A percentile compares a stretch with the other conserved stretches of the same genome.
phyloP scores from a whole-genome alignment of 2,888 invertebrate genomes.

The Cremastinae sp. region DNA sequence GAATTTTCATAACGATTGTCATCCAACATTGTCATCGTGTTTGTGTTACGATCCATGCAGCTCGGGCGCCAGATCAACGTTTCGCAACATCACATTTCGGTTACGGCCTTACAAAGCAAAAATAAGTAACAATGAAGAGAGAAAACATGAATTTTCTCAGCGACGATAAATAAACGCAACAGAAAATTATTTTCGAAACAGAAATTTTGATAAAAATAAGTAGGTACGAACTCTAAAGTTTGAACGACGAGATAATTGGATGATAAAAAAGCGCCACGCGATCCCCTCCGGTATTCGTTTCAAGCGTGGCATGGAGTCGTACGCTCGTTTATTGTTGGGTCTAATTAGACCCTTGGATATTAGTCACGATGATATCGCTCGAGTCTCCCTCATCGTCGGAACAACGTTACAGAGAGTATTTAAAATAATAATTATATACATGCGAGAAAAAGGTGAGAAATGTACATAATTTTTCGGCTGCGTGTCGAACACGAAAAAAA shows the following conservation, averaged over 20 bases:
- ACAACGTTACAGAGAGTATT: too few species aligned
- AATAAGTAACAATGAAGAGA: too few species aligned
- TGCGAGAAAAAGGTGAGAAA: too few species aligned
- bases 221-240: slow-evolving; percentile 2
- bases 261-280: slow-evolving; percentile 10
- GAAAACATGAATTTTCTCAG: too few species aligned
- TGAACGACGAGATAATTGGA: slow-evolving; percentile 12
- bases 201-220: background rate
- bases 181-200: too few species aligned
- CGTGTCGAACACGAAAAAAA: background rate
- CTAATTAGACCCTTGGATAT: slow-evolving; percentile 44
- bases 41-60: background rate
- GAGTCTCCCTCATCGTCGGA: slow-evolving; percentile 5
- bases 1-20: slow-evolving; percentile 65
- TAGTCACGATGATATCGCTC: slow-evolving; percentile 39
- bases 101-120: too few species aligned
- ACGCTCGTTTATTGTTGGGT: slow-evolving; percentile 32
- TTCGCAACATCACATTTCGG: slow-evolving; percentile 4
- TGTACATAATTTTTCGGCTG: background rate
- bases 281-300: slow-evolving; percentile 12
- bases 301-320: background rate
- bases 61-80: background rate
- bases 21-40: slow-evolving; percentile 31
- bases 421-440: too few species aligned
- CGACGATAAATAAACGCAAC: too few species aligned